A percentile compares a stretch with the other conserved stretches of the same genome.
phyloP scores from a whole-genome alignment of 2,797 vertebrate species.

The Hydrolagus colliei region DNA sequence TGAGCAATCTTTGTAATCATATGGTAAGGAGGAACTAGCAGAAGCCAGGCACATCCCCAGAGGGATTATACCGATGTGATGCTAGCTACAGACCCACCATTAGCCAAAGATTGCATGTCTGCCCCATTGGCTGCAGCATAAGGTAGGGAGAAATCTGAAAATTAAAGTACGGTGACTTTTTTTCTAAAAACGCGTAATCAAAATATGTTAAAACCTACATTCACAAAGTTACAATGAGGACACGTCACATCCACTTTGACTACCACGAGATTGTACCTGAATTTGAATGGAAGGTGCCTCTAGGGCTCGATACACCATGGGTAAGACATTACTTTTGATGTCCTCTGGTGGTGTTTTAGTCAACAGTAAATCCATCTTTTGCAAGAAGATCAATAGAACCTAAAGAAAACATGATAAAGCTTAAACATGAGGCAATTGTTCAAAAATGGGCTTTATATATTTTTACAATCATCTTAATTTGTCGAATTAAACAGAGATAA shows the following conservation, averaged over 20 bases:
- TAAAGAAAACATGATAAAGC: constrained; percentile 43
- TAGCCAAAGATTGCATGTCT: background rate
- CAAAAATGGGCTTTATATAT: constrained; percentile 33
- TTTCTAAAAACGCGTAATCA: too few relatives aligned
- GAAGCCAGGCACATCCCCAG: too few relatives aligned
- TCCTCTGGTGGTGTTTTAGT: constrained; percentile 94
- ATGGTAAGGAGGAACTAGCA: too few relatives aligned
- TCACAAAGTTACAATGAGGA: background rate
- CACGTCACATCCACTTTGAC: background rate
- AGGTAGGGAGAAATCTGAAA: background rate
- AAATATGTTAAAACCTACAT: too few relatives aligned
- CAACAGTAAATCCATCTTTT: constrained; percentile 97
- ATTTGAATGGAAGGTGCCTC: constrained; percentile 97
- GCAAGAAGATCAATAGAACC: constrained; percentile 95
- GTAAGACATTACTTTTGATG: constrained; percentile 88
- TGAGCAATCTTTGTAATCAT: too few relatives aligned
- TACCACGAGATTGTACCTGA: constrained; percentile 63
- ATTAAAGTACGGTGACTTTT: background rate
- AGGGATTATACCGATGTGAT: too few relatives aligned
- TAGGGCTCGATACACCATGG: constrained; percentile 93
- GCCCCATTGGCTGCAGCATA: background rate
- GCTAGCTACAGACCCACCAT: background rate
- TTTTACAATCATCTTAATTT: background rate
- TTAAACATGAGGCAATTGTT: background rate
- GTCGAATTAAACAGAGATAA: background rate